A percentile compares a stretch with the other conserved stretches of the same genome.
Conservation (phyloP, 2,797 vertebrate genomes). For the Heteromormyrus szaboi region DNA sequence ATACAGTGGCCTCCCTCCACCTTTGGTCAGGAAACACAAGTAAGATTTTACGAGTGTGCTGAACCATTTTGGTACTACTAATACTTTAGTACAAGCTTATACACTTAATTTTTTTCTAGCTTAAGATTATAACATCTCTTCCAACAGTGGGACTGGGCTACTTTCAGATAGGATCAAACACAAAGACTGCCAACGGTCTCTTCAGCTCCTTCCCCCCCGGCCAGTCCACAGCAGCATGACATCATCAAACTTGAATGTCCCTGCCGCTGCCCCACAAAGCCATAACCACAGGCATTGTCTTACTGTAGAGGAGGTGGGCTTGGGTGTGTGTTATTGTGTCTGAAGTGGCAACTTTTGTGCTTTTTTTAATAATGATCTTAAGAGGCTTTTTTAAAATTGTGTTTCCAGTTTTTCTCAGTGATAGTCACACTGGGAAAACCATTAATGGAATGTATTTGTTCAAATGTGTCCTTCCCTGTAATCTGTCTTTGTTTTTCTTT, state of each 20-base stretch:
- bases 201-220: conserved; percentile 57
- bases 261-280: conserved; percentile 38
- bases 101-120: background rate
- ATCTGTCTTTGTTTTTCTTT: conserved; percentile 15
- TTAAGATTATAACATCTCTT: conserved; percentile 1
- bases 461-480: background rate
- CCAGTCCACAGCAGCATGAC: conserved; percentile 35
- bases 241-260: conserved; percentile 33
- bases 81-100: background rate
- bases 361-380: background rate
- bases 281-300: conserved; percentile 61
- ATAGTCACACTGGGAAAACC: background rate
- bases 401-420: background rate
- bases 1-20: conserved; percentile 43
- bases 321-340: background rate
- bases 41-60: conserved; percentile 26
- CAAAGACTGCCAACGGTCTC: conserved; percentile 48
- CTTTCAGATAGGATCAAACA: conserved; percentile 46
- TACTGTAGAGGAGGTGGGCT: conserved; percentile 63
- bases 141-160: conserved; percentile 38
- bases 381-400: background rate
- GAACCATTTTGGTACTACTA: background rate
- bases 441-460: background rate
- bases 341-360: background rate
- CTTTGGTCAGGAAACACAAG: conserved; percentile 60